Conservation (phyloP, 2,797 vertebrate species). For the Leuciscus waleckii region DNA sequence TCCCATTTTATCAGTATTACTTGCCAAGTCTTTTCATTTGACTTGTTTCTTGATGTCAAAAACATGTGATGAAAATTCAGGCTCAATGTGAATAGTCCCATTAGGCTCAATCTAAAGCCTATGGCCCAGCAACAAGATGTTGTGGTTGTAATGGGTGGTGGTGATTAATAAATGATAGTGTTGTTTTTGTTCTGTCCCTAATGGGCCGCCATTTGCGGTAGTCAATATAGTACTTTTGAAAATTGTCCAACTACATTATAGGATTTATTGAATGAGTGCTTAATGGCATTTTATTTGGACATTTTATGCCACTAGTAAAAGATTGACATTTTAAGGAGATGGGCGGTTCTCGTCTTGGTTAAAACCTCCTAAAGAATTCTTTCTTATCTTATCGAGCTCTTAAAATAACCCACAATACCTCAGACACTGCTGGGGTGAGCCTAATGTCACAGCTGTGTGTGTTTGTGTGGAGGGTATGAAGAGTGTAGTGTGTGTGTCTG, state of each 20-base stretch:
- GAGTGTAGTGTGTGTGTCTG: slow-evolving; percentile 20
- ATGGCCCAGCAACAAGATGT: not conserved
- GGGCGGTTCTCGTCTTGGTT: not conserved
- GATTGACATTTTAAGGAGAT: slow-evolving; percentile 18
- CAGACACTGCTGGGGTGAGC: slow-evolving; percentile 37
- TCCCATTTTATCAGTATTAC: not conserved
- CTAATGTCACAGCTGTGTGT: slow-evolving; percentile 53
- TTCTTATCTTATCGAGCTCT: slow-evolving; percentile 37
- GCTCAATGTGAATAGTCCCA: too few species aligned
- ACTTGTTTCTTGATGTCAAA: not conserved
- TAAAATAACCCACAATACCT: slow-evolving; percentile 33
- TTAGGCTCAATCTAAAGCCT: not conserved
- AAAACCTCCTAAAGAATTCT: slow-evolving; percentile 17
- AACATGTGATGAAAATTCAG: not conserved
- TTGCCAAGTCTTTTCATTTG: not conserved
- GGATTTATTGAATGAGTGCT: slow-evolving; percentile 8
- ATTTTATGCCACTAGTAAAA: not conserved
- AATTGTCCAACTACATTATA: not conserved
- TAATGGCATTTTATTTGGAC: not conserved
- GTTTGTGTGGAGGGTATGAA: slow-evolving; percentile 49
- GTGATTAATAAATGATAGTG: not conserved
- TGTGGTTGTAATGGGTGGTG: not conserved
- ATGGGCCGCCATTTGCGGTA: not conserved
- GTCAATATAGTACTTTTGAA: slow-evolving; percentile 18
- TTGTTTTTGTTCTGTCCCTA: slow-evolving; percentile 17